Conservation (phyloP, 2,888 invertebrate species). For the Euplagia quadripunctaria region DNA sequence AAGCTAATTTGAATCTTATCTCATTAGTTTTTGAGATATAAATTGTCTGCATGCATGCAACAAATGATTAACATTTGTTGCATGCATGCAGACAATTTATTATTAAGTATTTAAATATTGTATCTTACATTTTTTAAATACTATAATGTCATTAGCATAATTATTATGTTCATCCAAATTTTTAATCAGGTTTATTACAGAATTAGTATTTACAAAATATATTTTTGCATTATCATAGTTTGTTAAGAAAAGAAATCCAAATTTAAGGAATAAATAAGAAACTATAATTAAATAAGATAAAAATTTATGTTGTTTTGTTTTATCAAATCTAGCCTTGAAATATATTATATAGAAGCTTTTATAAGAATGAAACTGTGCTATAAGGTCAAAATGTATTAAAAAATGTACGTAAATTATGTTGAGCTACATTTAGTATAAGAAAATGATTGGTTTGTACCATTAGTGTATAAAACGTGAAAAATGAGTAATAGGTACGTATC, state of each 20-base stretch:
- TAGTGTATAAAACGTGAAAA: not conserved
- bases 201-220: not conserved
- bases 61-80: no score
- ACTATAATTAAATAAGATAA: not conserved
- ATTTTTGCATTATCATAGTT: not conserved
- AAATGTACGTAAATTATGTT: not conserved
- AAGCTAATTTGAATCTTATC: conserved; percentile 48
- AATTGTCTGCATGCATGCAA: not conserved
- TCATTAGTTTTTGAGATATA: not conserved
- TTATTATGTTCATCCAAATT: no score
- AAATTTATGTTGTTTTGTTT: not conserved
- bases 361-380: not conserved
- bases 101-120: not conserved
- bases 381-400: not conserved
- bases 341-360: not conserved
- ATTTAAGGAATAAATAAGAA: not conserved
- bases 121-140: no score
- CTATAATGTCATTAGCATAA: no score
- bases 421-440: not conserved
- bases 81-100: no score
- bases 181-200: no score
- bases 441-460: not conserved
- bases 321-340: not conserved
- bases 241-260: not conserved
- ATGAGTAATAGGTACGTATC: not conserved